phyloP scores from a whole-genome alignment of 2,888 invertebrate species.

The Hofmannophila pseudospretella region DNA sequence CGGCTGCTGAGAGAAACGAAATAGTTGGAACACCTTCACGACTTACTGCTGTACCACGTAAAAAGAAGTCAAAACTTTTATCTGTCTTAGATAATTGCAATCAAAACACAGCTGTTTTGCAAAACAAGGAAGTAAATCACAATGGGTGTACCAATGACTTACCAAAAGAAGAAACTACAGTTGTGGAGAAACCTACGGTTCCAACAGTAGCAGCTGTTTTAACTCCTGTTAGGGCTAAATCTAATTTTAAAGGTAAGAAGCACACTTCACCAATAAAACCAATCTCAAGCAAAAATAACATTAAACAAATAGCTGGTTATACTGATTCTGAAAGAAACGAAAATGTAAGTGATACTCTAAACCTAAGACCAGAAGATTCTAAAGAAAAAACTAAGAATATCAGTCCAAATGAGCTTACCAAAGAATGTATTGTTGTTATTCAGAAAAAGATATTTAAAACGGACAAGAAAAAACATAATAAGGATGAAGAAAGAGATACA shows the following conservation, averaged over 20 bases:
- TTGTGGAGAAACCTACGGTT: too few relatives aligned
- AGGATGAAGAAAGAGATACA: conserved; percentile 3
- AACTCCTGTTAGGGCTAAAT: conserved; percentile 25
- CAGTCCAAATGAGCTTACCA: conserved; percentile 58
- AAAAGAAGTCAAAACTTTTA: conserved; percentile 40
- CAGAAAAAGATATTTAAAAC: conserved; percentile 58
- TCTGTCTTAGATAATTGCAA: neutral
- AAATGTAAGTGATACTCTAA: conserved; percentile 5
- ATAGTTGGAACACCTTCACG: conserved; percentile 36
- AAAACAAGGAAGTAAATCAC: neutral
- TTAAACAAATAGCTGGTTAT: neutral
- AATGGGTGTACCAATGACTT: neutral
- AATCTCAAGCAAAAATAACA: neutral
- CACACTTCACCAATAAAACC: neutral
- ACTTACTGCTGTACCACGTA: conserved; percentile 34
- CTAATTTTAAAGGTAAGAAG: conserved; percentile 28
- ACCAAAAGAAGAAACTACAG: neutral
- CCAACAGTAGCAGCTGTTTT: conserved; percentile 15
- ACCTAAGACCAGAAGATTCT: conserved; percentile 4
- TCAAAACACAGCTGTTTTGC: neutral
- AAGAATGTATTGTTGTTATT: conserved; percentile 64
- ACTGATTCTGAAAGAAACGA: conserved; percentile 8
- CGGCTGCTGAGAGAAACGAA: conserved; percentile 8
- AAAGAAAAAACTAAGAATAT: conserved; percentile 22
- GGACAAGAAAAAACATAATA: conserved; percentile 7